Conservation (phyloP, 2,888 invertebrate species). For the Hypselothyrea guttata region DNA sequence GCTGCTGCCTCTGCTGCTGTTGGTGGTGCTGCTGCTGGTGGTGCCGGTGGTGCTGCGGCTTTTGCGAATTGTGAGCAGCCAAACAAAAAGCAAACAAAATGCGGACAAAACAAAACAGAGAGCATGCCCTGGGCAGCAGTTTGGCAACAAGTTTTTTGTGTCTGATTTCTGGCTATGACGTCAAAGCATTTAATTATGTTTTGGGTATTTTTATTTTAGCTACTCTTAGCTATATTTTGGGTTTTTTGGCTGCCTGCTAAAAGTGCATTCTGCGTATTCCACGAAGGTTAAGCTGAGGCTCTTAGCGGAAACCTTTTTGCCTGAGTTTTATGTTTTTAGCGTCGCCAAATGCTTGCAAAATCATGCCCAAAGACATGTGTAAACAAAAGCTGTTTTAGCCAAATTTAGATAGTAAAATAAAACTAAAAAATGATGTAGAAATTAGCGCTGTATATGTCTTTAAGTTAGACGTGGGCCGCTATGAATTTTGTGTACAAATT, state of each 20-base stretch:
- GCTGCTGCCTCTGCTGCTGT: conserved; percentile 11
- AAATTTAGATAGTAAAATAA: conserved; percentile 17
- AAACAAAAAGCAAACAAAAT: conserved; percentile 42
- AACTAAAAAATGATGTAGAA: conserved; percentile 42
- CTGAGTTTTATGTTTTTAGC: too few species aligned
- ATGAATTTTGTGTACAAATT: conserved; percentile 42
- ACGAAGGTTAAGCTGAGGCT: conserved; percentile 40
- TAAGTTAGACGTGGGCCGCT: conserved; percentile 49
- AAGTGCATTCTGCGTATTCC: conserved; percentile 65
- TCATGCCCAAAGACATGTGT: conserved; percentile 14
- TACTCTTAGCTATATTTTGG: conserved; percentile 21
- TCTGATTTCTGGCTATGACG: conserved; percentile 40
- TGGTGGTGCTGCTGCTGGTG: conserved; percentile 9
- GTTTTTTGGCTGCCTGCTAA: conserved; percentile 7
- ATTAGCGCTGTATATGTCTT: conserved; percentile 48
- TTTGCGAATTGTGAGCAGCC: conserved; percentile 63
- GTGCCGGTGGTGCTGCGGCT: conserved; percentile 7
- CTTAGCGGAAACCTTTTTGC: conserved; percentile 46
- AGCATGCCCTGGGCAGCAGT: too few species aligned
- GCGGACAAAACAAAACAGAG: conserved; percentile 51
- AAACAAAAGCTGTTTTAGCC: conserved; percentile 30
- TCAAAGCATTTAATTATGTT: conserved; percentile 30
- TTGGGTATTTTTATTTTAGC: conserved; percentile 35
- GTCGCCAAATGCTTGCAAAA: conserved; percentile 19
- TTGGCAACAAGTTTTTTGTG: conserved; percentile 19